Percentiles rank a stretch among this genome's conserved stretches.
These are phyloP conservation scores for Drosophila dives DNA, from an alignment of 2,888 invertebrate genomes.

Conservation along the genomic window DNA sequence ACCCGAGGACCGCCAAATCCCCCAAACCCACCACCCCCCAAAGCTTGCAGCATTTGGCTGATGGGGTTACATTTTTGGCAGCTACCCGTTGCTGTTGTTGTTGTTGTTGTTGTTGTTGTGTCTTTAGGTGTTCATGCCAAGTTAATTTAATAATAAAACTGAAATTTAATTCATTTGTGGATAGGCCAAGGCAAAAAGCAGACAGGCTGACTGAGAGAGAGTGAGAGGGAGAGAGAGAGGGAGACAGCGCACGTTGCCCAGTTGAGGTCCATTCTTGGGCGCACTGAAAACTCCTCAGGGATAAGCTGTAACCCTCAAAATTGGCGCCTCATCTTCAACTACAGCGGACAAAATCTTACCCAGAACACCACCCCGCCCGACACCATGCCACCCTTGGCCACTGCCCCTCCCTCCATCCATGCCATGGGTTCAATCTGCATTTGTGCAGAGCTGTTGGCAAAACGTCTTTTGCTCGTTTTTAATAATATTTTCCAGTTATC, in stretches of 20 bases:
- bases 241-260: constrained; percentile 6
- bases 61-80: constrained; percentile 50
- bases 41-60: not conserved
- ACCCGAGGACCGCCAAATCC: not conserved
- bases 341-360: not conserved
- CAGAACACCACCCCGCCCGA: not conserved
- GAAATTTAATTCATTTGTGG: constrained; percentile 83
- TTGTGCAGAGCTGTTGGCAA: constrained; percentile 27
- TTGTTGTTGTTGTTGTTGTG: constrained; percentile 63
- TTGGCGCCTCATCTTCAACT: constrained; percentile 51
- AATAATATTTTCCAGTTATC: constrained; percentile 81
- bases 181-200: constrained; percentile 64
- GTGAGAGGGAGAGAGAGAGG: not conserved
- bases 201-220: not conserved
- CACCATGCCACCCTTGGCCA: not conserved
- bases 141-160: constrained; percentile 83
- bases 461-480: constrained; percentile 65
- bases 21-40: not conserved
- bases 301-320: constrained; percentile 58
- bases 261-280: constrained; percentile 31
- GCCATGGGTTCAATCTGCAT: constrained; percentile 1
- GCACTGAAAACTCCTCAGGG: constrained; percentile 64
- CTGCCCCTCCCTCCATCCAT: constrained; percentile 7
- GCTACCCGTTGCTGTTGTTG: constrained; percentile 20
- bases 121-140: constrained; percentile 83